Evolutionary conservation across 2,113 vertebrate genomes (phyloP), one percentile per base, ranked within the genome.

Genomic region (Malurus alboscapulatus): DNA sequence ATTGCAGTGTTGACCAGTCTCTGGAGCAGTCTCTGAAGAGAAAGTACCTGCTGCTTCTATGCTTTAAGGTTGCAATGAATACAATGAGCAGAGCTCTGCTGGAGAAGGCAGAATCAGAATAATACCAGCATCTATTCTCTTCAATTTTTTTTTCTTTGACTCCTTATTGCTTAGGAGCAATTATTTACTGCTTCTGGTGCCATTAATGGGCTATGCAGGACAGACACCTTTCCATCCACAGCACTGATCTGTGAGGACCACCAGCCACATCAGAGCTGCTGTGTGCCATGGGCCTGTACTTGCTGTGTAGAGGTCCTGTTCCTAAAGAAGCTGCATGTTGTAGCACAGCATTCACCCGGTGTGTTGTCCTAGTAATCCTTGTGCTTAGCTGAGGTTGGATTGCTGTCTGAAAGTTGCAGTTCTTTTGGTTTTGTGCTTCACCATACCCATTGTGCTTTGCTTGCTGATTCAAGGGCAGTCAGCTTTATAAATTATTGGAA

Each of bases 401-500:
- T 81, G 19, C 40, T 76, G 27, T 34, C 84, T 71, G 14, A 57
- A 72, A 58, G n/a, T 29, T 74, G 26, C 24, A 9, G 15, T 42
- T 75, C 72, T 45, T 77, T 61, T 45, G 40, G 0, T 54, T 72
- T 87, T 78, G 22, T 48, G 4, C 34, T 81, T 87, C 68, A 36
- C 30, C 26, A 3, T 67, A 29, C 21, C 24, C 9, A 0, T 68
- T 67, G 51, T 5, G 4, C 78, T 90, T 71, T 42, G 17, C 68
- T 78, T 82, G 50, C 66, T 78, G 26, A 75, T 84, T 82, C 57
- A 62, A 62, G 66, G n/a, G 17, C 61, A 83, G 66, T 24, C 45
- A 66, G 71, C 26, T 87, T 85, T 71, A 85, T 68, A 82, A 84
- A 87, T 50, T 42, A 69, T 11, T 72, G n/a, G 54, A 75, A 82